Evolutionary conservation across 2,888 invertebrate species (phyloP).

Genomic region (Oxystoma pomonae): DNA sequence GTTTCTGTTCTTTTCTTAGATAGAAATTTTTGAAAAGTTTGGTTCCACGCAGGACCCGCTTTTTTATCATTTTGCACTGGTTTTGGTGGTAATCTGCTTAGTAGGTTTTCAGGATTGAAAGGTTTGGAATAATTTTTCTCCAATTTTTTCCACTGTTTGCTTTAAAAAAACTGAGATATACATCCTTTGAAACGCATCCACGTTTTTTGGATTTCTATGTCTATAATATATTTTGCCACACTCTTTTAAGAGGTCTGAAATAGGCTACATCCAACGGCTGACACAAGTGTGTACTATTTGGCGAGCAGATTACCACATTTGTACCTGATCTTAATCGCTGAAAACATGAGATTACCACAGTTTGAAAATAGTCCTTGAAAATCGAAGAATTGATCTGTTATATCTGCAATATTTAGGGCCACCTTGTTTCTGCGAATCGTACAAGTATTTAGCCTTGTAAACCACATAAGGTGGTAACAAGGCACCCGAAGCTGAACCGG

Average conservation of each 20-base stretch:
- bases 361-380: slow-evolving; percentile 2
- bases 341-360: slow-evolving; percentile 3
- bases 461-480: slow-evolving; percentile 5
- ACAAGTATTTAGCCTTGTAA: slow-evolving; percentile 4
- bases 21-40: background rate
- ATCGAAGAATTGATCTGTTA: background rate
- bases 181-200: slow-evolving; percentile 5
- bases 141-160: background rate
- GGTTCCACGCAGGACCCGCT: background rate
- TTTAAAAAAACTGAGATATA: slow-evolving; percentile 4
- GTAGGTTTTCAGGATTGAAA: background rate
- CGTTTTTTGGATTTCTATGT: background rate
- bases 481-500: slow-evolving; percentile 1
- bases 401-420: slow-evolving; percentile 3
- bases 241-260: slow-evolving; percentile 7
- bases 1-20: background rate
- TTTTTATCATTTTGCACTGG: background rate
- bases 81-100: background rate
- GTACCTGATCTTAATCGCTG: background rate
- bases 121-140: background rate
- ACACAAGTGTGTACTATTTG: background rate
- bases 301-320: background rate
- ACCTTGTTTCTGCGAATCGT: slow-evolving; percentile 3
- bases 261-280: slow-evolving; percentile 8
- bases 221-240: slow-evolving; percentile 2